These are phyloP conservation scores for Stictonetta naevosa DNA, from an alignment of 2,113 vertebrate genomes.

Conservation along the genomic window DNA sequence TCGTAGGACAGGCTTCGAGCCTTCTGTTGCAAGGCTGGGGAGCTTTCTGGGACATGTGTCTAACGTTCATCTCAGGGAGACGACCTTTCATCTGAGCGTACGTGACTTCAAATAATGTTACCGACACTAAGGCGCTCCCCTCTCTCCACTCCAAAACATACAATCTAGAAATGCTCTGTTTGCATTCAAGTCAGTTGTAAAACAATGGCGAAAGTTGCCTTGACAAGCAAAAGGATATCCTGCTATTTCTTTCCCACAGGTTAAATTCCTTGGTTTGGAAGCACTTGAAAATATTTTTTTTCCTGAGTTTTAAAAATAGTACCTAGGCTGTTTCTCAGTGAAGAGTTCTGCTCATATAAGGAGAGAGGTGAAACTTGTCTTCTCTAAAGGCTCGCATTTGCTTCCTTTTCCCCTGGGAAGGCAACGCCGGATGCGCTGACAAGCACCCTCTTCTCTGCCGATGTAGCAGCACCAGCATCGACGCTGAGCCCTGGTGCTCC, in stretches of 20 bases:
- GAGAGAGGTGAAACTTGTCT: background rate
- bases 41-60: background rate
- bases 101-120: background rate
- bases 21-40: background rate
- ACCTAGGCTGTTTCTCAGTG: background rate
- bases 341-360: background rate
- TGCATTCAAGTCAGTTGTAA: background rate
- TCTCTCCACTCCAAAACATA: background rate
- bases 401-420: background rate
- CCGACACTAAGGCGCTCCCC: background rate
- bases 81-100: background rate
- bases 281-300: background rate
- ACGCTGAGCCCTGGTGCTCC: background rate
- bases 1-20: background rate
- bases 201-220: background rate
- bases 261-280: background rate
- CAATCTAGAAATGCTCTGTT: background rate
- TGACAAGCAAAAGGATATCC: conserved; percentile 7
- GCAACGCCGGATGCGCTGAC: background rate
- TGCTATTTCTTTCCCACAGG: background rate
- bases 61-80: background rate
- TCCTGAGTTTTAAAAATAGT: background rate
- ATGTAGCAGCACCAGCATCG: background rate
- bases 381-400: background rate
- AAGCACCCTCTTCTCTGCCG: background rate